Conservation (phyloP, 2,888 invertebrate species). For the Octonoba sinensis region DNA sequence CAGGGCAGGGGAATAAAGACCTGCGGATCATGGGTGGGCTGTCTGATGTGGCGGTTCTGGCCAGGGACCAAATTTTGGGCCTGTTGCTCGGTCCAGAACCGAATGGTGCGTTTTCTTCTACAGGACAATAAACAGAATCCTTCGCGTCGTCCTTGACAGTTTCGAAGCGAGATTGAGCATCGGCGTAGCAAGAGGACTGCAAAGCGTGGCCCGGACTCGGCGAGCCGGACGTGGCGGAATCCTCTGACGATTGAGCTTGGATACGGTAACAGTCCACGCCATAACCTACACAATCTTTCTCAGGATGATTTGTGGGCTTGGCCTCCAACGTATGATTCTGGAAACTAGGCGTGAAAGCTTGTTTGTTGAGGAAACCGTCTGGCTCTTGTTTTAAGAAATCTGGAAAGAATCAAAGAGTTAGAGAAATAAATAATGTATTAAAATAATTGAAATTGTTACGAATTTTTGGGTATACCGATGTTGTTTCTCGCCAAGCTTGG, state of each 20-base stretch:
- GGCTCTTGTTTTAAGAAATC: conserved; percentile 42
- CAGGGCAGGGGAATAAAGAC: conserved; percentile 12
- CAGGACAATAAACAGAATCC: conserved; percentile 11
- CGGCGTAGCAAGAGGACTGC: conserved; percentile 5
- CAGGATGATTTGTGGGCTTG: neutral
- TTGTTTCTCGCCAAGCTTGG: too few species aligned
- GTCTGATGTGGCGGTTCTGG: conserved; percentile 93
- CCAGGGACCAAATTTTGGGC: conserved; percentile 94
- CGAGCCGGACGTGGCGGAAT: conserved; percentile 20
- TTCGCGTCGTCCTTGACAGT: conserved; percentile 2
- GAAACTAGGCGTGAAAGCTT: conserved; percentile 19
- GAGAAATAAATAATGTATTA: too few species aligned
- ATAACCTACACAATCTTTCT: conserved; percentile 9
- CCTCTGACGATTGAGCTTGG: conserved; percentile 35
- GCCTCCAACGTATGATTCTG: neutral
- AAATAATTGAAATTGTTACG: too few species aligned
- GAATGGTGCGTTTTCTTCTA: neutral
- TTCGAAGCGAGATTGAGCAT: neutral
- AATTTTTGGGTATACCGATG: too few species aligned
- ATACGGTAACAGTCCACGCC: conserved; percentile 33
- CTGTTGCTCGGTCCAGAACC: conserved; percentile 4
- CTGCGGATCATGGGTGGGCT: conserved; percentile 78
- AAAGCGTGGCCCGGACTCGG: conserved; percentile 9
- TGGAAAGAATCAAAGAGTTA: conserved; percentile 9
- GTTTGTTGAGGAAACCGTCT: neutral